Base-by-base conservation (phyloP, 2,888 invertebrate species). In the Athalia circularis region DNA sequence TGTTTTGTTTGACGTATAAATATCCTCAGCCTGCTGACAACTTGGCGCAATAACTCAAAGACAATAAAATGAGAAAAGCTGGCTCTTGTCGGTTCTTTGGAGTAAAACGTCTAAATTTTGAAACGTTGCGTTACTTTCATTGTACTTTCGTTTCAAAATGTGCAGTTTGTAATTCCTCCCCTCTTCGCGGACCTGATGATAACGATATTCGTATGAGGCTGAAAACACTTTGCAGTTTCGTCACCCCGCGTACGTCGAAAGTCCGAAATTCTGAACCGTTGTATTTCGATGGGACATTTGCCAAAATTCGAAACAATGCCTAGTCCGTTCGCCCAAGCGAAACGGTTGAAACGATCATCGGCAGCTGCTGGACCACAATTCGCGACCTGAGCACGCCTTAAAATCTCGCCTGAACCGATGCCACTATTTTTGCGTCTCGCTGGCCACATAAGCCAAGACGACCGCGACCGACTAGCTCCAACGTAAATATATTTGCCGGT, bases 351-450 rank as follows among this genome's bases (percentile, higher is more conserved):
- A n/a, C 64, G 47, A 47, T 50, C 52, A 43, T 29, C 54, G 54
- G n/a, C 54, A 15, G 1, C 47, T 47, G 70, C 70, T 72, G 70
- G 59, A 57, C 70, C 57, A 59, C 72, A 52, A 9, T 13, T 59
- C 29, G 57, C 11, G 62, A n/a, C 62, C 8, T 13, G 62, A 15
- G 62, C 29, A 13, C 62, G 62, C 8, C 15, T 15, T 62, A n/a
- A 62, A 15, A n/a, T 62, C 62, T 15, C 29, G 62, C 48, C 29
- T 15, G 3, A 65, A 8, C 47, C 65, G 75, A 75, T 62, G 75
- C 75, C 75, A 75, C 75, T 75, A 75, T 75, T 75, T 75, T 75
- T 75, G 75, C 75, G 75, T 48, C 45, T 61, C 15, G 75, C n/a
- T 75, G 4, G 62, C 74, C 43, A 61, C 70, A 11, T 29, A 54